A percentile compares a stretch with the other conserved stretches of the same genome.
Conservation (phyloP, 2,797 vertebrate genomes). For the Saxicola maurus region DNA sequence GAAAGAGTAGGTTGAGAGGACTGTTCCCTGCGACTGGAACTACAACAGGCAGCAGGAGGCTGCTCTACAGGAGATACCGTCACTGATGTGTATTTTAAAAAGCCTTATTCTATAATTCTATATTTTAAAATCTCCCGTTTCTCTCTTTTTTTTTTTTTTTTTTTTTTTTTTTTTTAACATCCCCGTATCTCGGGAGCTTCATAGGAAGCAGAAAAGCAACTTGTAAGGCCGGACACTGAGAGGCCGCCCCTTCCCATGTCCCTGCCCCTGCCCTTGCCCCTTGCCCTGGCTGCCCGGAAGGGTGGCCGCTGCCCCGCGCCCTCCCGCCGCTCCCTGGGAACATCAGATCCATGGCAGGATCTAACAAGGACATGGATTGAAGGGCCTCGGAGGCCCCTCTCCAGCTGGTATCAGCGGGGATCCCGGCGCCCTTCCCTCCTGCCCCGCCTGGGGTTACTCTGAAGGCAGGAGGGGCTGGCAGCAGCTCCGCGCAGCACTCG, state of each 20-base stretch:
- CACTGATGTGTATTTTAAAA: not conserved
- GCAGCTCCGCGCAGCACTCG: not conserved
- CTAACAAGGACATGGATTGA: too few relatives aligned
- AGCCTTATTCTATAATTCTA: too few relatives aligned
- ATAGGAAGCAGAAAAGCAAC: not conserved
- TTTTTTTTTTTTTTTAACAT: not conserved
- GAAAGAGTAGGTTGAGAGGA: not conserved
- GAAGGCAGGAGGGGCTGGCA: not conserved
- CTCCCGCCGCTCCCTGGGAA: not conserved
- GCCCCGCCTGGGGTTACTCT: not conserved
- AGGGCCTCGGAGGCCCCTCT: not conserved
- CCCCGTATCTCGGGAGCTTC: not conserved
- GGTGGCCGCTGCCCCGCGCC: not conserved
- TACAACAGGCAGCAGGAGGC: not conserved
- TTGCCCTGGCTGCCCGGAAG: not conserved
- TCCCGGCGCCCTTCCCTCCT: not conserved
- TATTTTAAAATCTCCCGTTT: not conserved
- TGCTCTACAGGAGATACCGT: not conserved
- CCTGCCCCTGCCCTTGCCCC: too few relatives aligned
- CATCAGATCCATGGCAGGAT: not conserved
- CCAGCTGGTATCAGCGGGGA: fast-evolving
- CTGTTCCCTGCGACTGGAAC: not conserved
- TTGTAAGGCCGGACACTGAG: not conserved
- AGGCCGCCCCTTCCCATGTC: not conserved
- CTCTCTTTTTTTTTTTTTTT: not conserved